Percentiles rank a stretch among this genome's conserved stretches.
phyloP scores from a whole-genome alignment of 2,888 invertebrate species.

The Eurytoma californica region DNA sequence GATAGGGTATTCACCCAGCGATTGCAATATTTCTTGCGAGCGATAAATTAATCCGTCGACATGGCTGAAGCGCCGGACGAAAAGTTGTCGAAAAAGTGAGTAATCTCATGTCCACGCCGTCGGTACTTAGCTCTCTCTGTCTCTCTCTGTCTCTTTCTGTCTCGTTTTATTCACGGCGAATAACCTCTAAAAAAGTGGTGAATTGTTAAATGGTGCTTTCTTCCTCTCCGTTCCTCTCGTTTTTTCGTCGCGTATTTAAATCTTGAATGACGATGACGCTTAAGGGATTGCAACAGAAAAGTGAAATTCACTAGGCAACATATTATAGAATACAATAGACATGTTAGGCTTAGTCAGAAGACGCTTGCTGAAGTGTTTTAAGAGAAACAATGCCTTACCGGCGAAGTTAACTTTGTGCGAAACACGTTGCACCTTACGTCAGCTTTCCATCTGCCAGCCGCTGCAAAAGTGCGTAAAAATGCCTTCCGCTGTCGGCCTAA shows the following conservation, averaged over 20 bases:
- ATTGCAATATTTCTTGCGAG: neutral
- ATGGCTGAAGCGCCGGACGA: slow-evolving; percentile 76
- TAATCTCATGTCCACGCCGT: slow-evolving; percentile 55
- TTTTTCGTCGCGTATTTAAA: too few species aligned
- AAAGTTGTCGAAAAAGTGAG: slow-evolving; percentile 84
- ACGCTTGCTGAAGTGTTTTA: slow-evolving; percentile 27
- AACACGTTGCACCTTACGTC: slow-evolving; percentile 61
- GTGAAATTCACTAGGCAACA: too few species aligned
- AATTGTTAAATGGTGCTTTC: too few species aligned
- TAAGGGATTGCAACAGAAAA: too few species aligned
- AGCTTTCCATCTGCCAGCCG: slow-evolving; percentile 61
- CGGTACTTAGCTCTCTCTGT: too few species aligned
- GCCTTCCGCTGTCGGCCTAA: neutral
- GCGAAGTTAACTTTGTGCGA: slow-evolving; percentile 41
- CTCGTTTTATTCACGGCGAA: neutral
- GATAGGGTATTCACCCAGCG: too few species aligned
- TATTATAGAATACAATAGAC: slow-evolving; percentile 8
- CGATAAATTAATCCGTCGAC: neutral
- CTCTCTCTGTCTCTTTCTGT: too few species aligned
- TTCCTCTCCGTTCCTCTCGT: neutral
- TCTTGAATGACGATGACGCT: too few species aligned
- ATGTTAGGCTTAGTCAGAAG: slow-evolving; percentile 51
- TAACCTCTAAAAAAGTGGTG: slow-evolving; percentile 25
- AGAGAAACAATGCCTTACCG: slow-evolving; percentile 15
- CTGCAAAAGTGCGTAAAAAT: slow-evolving; percentile 65